Evolutionary conservation across 2,113 vertebrate genomes (phyloP).

Genomic region (Rhinolophus ferrumequinum): DNA sequence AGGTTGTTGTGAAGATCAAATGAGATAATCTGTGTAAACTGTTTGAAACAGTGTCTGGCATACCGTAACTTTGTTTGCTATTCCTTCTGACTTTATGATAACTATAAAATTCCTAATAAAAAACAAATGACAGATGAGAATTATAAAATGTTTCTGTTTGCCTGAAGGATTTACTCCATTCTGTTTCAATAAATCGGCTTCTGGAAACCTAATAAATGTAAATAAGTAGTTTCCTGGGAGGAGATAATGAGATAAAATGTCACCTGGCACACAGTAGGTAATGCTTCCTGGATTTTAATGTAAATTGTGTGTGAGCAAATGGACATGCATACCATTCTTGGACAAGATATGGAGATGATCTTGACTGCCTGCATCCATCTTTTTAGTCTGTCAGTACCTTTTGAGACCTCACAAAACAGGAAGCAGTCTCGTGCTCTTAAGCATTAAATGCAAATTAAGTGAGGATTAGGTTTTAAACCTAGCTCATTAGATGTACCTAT

Average conservation of each 20-base stretch:
- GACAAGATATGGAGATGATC: not conserved
- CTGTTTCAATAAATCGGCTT: constrained; percentile 55
- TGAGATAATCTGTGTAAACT: constrained; percentile 31
- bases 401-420: not conserved
- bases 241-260: constrained; percentile 12
- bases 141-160: constrained; percentile 64
- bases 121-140: constrained; percentile 63
- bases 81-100: constrained; percentile 52
- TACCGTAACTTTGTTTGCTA: not conserved
- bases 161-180: constrained; percentile 56
- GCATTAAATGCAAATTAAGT: constrained; percentile 38
- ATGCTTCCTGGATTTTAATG: constrained; percentile 23
- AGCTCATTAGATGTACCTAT: not conserved
- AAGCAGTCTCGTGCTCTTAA: not conserved
- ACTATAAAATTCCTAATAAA: constrained; percentile 46
- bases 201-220: constrained; percentile 59
- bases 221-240: constrained; percentile 48
- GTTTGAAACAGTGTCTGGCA: not conserved
- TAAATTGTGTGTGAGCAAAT: constrained; percentile 2
- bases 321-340: not conserved
- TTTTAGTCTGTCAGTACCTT: not conserved
- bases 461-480: not conserved
- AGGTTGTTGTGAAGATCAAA: not conserved
- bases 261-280: constrained; percentile 2
- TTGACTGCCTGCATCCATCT: not conserved